These are phyloP conservation scores for Pagrus major DNA, from an alignment of 2,113 vertebrate species.

Conservation along the genomic window DNA sequence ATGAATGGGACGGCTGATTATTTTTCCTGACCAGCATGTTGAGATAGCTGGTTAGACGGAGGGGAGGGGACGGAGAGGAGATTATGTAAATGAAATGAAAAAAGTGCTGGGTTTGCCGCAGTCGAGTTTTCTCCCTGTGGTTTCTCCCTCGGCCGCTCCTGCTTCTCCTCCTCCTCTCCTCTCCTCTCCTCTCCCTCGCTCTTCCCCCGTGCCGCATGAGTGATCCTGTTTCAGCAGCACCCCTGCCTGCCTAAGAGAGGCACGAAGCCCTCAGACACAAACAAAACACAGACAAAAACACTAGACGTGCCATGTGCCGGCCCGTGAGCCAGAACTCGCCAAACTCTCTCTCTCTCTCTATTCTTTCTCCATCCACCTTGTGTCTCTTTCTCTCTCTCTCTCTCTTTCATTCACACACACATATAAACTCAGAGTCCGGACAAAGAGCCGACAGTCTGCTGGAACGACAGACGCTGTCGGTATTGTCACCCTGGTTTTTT, in stretches of 20 bases:
- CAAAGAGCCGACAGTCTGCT: slow-evolving; percentile 35
- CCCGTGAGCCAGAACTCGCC: slow-evolving; percentile 48
- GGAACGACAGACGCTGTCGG: slow-evolving; percentile 3
- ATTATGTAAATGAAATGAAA: slow-evolving; percentile 71
- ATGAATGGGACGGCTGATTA: not conserved
- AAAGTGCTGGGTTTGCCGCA: slow-evolving; percentile 71
- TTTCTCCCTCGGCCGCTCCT: slow-evolving; percentile 40
- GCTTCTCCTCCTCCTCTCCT: slow-evolving; percentile 39
- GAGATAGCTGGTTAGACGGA: slow-evolving; percentile 41
- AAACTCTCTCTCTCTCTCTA: slow-evolving; percentile 21
- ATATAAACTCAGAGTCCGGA: slow-evolving; percentile 4
- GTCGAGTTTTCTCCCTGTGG: slow-evolving; percentile 58
- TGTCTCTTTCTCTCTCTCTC: slow-evolving; percentile 15
- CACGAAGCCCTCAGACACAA: slow-evolving; percentile 60
- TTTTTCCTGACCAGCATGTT: slow-evolving; percentile 43
- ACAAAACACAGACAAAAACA: slow-evolving; percentile 66
- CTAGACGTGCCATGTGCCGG: slow-evolving; percentile 54
- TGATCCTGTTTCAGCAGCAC: slow-evolving; percentile 73
- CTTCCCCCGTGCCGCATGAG: slow-evolving; percentile 64
- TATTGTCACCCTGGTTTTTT: slow-evolving; percentile 31
- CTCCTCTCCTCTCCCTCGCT: slow-evolving; percentile 29
- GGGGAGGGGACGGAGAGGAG: slow-evolving; percentile 31
- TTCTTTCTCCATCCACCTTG: slow-evolving; percentile 29
- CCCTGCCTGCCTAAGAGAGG: slow-evolving; percentile 62
- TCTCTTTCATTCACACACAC: slow-evolving; percentile 18